phyloP scores from a whole-genome alignment of 2,888 invertebrate genomes.

The Sepiola atlantica region DNA sequence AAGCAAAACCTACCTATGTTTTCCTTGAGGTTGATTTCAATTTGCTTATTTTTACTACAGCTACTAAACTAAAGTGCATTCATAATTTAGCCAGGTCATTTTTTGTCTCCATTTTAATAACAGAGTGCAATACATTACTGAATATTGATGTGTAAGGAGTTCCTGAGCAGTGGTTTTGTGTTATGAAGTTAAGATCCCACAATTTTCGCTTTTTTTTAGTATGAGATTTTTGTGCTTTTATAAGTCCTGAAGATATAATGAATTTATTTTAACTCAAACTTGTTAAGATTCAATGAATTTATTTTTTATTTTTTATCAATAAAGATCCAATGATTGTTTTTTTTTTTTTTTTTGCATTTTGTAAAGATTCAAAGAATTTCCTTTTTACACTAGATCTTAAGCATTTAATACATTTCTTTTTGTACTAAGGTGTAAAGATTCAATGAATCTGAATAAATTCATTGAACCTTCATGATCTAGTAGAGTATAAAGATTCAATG shows the following conservation, averaged over 20 bases:
- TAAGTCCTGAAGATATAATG: neutral
- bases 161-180: neutral
- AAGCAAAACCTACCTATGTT: slow-evolving; percentile 2
- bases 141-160: neutral
- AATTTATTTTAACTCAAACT: too few species aligned
- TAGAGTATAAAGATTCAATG: too few species aligned
- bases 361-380: too few species aligned
- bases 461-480: too few species aligned
- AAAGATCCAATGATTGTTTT: too few species aligned
- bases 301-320: too few species aligned
- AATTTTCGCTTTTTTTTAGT: neutral
- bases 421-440: too few species aligned
- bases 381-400: too few species aligned
- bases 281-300: too few species aligned
- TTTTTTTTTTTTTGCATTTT: too few species aligned
- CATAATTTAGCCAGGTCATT: neutral
- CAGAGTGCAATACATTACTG: neutral
- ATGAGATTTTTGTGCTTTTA: neutral
- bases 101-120: neutral
- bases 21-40: slow-evolving; percentile 5
- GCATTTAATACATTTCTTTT: too few species aligned
- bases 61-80: neutral
- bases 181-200: neutral
- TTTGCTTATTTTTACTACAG: slow-evolving; percentile 1
- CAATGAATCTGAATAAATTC: too few species aligned